A percentile compares a stretch with the other conserved stretches of the same genome.
These are phyloP conservation scores for Saxicola maurus DNA, from an alignment of 2,797 vertebrate genomes.

Conservation along the genomic window DNA sequence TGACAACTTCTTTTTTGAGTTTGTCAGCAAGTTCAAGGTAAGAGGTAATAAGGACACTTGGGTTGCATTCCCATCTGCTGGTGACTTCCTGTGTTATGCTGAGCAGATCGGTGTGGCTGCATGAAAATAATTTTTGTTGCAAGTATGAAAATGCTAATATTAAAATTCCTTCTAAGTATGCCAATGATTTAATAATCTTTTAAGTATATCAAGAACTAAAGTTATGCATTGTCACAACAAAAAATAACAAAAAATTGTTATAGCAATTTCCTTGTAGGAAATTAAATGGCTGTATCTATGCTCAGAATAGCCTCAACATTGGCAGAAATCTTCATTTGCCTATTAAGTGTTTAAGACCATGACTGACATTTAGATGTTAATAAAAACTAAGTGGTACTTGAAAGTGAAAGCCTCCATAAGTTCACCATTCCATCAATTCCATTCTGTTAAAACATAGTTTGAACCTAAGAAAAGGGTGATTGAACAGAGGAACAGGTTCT, in stretches of 20 bases:
- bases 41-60: not conserved
- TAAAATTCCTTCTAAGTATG: not conserved
- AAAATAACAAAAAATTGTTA: not conserved
- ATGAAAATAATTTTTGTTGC: not conserved
- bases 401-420: not conserved
- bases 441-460: not conserved
- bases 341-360: not conserved
- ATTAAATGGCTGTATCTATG: not conserved
- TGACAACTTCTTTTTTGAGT: not conserved
- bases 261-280: not conserved
- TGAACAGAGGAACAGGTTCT: not conserved
- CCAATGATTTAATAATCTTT: not conserved
- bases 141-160: not conserved
- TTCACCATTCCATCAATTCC: not conserved
- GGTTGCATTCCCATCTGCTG: not conserved
- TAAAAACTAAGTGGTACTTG: not conserved
- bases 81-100: not conserved
- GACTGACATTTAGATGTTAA: not conserved
- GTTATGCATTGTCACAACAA: not conserved
- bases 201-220: not conserved
- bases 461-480: not conserved
- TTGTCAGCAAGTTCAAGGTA: not conserved
- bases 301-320: not conserved
- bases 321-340: not conserved
- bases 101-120: not conserved